Evolutionary conservation across 2,888 invertebrate genomes (phyloP).

Genomic region (Xanthorhoe designata): DNA sequence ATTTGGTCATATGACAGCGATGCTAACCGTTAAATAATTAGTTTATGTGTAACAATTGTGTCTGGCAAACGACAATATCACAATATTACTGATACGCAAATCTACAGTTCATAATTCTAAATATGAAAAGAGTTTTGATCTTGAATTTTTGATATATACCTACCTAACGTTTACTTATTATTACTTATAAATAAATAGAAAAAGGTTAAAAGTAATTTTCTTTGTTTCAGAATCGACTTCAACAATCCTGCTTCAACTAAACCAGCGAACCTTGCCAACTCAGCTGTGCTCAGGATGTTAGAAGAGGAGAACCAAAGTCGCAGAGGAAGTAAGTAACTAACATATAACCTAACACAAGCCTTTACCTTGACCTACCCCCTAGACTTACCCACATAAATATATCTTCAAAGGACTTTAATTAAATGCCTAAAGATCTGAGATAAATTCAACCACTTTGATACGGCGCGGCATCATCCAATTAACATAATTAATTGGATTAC

Average conservation of each 20-base stretch:
- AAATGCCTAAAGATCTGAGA: background rate
- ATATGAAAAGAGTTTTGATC: no score
- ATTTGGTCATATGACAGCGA: background rate
- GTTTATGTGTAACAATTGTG: background rate
- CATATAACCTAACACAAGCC: constrained; percentile 57
- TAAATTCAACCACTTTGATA: no score
- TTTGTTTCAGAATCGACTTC: constrained; percentile 89
- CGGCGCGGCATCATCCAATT: no score
- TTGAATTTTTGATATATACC: background rate
- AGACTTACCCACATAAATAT: background rate
- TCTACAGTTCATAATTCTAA: no score
- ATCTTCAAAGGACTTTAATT: background rate
- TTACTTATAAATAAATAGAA: no score
- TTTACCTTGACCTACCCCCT: background rate
- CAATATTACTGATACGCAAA: background rate
- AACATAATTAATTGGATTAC: no score
- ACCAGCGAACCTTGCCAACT: constrained; percentile 93
- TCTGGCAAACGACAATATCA: background rate
- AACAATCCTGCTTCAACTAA: constrained; percentile 89
- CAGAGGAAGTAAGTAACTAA: constrained; percentile 75
- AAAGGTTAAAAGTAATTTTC: no score
- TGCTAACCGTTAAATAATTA: background rate
- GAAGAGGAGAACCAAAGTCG: constrained; percentile 93
- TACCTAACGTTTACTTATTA: no score
- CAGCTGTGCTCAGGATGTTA: constrained; percentile 93